Percentiles rank a stretch among this genome's conserved stretches.
phyloP scores from a whole-genome alignment of 2,113 vertebrate species.

The Myotis brandtii region DNA sequence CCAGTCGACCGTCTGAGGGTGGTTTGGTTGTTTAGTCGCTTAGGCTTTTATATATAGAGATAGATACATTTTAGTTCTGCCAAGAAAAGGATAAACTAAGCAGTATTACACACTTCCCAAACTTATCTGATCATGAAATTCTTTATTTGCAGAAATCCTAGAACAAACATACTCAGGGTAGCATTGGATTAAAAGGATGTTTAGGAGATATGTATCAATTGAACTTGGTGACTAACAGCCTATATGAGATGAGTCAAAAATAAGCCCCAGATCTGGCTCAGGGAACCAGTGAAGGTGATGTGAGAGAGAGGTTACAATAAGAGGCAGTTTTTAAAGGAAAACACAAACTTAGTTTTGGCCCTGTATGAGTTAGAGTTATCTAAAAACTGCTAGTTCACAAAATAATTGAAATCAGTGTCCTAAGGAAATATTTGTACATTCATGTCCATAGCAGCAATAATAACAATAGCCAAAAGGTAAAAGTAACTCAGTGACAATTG shows the following conservation, averaged over 20 bases:
- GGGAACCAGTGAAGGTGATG: neutral
- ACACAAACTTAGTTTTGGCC: neutral
- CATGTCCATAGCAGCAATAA: neutral
- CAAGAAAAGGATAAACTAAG: neutral
- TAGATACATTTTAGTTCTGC: neutral
- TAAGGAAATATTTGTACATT: neutral
- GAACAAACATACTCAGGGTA: neutral
- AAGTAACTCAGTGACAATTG: neutral
- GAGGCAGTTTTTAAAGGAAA: neutral
- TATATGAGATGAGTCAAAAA: slow-evolving; percentile 6
- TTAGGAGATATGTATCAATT: neutral
- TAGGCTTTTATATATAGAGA: too few species aligned
- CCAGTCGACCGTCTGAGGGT: too few species aligned
- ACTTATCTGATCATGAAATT: neutral
- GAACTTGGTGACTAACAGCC: neutral
- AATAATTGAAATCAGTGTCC: neutral
- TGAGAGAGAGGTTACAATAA: neutral
- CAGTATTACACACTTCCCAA: neutral
- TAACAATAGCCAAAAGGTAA: neutral
- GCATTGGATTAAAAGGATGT: neutral
- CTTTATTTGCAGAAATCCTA: neutral
- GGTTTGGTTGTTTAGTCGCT: too few species aligned
- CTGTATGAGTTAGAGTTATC: neutral
- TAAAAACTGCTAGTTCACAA: neutral
- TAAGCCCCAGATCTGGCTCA: neutral